Conservation (phyloP, 2,113 vertebrate species). For the Donacobius atricapilla region DNA sequence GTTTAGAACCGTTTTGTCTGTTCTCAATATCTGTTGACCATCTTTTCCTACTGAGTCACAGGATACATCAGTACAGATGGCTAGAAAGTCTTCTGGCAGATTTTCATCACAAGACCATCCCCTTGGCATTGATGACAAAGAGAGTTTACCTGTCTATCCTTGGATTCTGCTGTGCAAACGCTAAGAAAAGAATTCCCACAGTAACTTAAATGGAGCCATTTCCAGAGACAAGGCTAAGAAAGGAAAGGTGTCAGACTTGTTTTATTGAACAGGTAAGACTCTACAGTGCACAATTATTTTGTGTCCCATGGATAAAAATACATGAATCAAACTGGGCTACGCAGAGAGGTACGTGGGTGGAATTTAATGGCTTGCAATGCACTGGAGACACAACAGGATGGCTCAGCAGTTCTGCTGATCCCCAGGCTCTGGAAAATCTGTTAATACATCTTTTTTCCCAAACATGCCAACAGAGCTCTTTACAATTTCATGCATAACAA, state of each 20-base stretch:
- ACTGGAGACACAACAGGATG: background rate
- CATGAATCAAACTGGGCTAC: background rate
- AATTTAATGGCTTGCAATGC: slow-evolving; percentile 1
- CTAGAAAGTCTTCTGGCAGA: background rate
- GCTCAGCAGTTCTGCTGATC: background rate
- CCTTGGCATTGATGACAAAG: background rate
- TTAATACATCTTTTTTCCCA: background rate
- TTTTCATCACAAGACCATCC: background rate
- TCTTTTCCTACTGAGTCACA: background rate
- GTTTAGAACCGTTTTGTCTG: background rate
- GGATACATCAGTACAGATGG: accelerated
- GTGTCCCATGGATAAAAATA: background rate
- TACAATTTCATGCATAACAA: background rate
- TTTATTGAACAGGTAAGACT: background rate
- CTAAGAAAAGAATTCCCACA: background rate
- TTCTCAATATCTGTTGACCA: background rate
- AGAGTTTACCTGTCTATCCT: background rate
- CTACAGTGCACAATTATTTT: background rate
- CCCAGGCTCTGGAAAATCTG: background rate
- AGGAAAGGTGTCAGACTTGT: background rate
- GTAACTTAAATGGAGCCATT: background rate
- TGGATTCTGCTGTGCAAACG: background rate
- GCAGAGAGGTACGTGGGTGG: background rate
- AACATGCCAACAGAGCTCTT: background rate
- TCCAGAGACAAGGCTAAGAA: background rate